Evolutionary conservation across 2,797 vertebrate species (phyloP), one percentile per base, ranked within the genome.

Genomic region (Chelon labrosus): DNA sequence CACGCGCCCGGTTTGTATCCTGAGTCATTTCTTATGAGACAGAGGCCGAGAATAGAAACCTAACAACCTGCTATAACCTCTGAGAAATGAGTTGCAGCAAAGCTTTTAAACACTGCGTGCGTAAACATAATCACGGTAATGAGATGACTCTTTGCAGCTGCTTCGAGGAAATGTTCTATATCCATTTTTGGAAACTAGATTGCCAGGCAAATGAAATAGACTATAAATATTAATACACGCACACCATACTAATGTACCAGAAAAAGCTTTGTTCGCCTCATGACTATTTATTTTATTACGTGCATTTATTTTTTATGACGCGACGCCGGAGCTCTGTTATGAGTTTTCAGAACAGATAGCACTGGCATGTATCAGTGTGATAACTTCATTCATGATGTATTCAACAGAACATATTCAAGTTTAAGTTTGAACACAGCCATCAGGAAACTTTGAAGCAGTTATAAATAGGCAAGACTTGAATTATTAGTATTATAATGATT

Each of bases 181-280:
- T 89, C 61, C 66, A 86, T 85, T 85, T 88, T 82, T 84, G 83
- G 78, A 88, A 89, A 79, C 70, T 49, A 72, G 50, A 85, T 42
- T 58, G 73, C 47, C 59, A 66, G 71, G 69, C 75, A 80, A 89
- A 86, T 83, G 70, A 53, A 73, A 83, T 58, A 63, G 41, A 79
- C 73, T 84, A 89, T 92, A 84, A 91, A 93, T 84, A 90, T 92
- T 91, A 86, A 93, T 89, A 73, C 75, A 65, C 57, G 74, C 70
- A 79, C 76, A 74, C 80, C 79, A 73, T 72, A 69, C 69, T 75
- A 84, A 87, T 74, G 70, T 73, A 63, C 60, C 62, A 83, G 68
- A 69, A 82, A 83, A 78, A 83, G 67, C 76, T 83, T 85, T 81
- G 75, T 82, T 85, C 10, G 31, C 38, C 75, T 74, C 46, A 42